Conservation (phyloP, 2,888 invertebrate species). For the Synergus umbraculus region DNA sequence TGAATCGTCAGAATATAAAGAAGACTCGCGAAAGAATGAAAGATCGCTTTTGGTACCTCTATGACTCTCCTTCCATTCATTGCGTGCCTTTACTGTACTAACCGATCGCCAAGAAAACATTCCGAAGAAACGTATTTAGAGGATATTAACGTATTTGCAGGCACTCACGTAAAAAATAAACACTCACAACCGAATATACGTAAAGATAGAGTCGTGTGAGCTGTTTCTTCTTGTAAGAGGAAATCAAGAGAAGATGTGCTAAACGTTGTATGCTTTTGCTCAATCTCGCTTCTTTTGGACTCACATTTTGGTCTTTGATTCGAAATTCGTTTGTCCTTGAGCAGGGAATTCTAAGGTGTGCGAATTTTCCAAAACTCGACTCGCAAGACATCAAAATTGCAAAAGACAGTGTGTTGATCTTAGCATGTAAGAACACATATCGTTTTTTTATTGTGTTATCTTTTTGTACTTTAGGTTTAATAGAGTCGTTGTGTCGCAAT, state of each 20-base stretch:
- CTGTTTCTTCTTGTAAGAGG: constrained; percentile 11
- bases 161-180: constrained; percentile 10
- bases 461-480: constrained; percentile 47
- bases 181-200: constrained; percentile 14
- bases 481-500: constrained; percentile 46
- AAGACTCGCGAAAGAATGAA: constrained; percentile 32
- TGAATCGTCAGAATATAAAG: constrained; percentile 2
- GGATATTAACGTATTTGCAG: constrained; percentile 37
- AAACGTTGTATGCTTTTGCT: constrained; percentile 31
- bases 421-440: constrained; percentile 68
- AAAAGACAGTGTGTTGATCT: constrained; percentile 56
- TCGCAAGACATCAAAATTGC: constrained; percentile 44
- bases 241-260: constrained; percentile 28
- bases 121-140: constrained; percentile 54
- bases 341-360: not conserved
- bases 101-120: constrained; percentile 56
- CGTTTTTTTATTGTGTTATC: constrained; percentile 59
- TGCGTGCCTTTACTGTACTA: constrained; percentile 59
- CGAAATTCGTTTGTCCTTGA: not conserved
- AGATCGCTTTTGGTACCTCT: constrained; percentile 56
- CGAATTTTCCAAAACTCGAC: not conserved
- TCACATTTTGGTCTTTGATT: not conserved
- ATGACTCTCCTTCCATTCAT: constrained; percentile 58
- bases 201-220: constrained; percentile 1
- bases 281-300: constrained; percentile 16